phyloP scores from a whole-genome alignment of 2,113 vertebrate genomes.

The Phylloscopus whistleri region DNA sequence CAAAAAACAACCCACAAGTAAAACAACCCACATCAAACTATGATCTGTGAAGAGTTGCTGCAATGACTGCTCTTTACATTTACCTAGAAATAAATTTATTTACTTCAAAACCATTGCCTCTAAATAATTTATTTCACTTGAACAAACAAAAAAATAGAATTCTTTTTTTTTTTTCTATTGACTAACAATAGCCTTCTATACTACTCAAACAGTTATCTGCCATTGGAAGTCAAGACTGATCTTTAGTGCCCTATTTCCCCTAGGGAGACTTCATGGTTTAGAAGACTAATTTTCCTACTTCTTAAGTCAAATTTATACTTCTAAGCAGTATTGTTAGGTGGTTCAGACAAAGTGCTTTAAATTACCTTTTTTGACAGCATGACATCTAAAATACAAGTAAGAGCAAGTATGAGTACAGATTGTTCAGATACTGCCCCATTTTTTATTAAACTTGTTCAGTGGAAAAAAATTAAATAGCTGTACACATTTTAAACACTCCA shows the following conservation, averaged over 20 bases:
- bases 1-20: neutral
- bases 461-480: neutral
- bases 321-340: neutral
- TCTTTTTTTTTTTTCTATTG: neutral
- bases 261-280: neutral
- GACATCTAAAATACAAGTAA: neutral
- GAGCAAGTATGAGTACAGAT: neutral
- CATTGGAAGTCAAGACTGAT: neutral
- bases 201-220: neutral
- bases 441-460: neutral
- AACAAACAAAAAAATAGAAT: neutral
- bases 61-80: neutral
- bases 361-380: neutral
- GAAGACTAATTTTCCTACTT: neutral
- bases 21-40: fast-evolving
- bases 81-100: neutral
- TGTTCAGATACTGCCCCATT: neutral
- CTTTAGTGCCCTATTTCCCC: neutral
- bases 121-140: neutral
- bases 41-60: neutral
- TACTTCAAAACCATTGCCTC: neutral
- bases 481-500: neutral
- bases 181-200: neutral
- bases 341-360: neutral
- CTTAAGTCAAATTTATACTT: neutral